These are phyloP conservation scores for Pomacea canaliculata DNA, from an alignment of 2,888 invertebrate genomes.

Conservation along the genomic window DNA sequence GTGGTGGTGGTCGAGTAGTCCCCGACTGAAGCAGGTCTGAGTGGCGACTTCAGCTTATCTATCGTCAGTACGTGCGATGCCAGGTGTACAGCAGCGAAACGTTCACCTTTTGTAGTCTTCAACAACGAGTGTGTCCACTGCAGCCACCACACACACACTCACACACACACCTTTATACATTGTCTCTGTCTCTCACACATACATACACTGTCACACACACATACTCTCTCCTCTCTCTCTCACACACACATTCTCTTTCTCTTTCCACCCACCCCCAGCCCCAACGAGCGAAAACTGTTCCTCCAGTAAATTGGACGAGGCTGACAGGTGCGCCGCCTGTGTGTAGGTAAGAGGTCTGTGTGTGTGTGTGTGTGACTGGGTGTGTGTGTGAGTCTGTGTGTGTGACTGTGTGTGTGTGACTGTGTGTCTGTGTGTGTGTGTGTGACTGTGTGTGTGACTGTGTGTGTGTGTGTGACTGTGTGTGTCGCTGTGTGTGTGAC, in stretches of 20 bases:
- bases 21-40: too few relatives aligned
- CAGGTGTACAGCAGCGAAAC: too few relatives aligned
- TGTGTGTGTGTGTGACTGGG: background rate
- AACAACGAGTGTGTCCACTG: background rate
- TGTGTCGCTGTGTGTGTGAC: background rate
- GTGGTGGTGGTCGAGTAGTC: too few relatives aligned
- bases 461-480: constrained; percentile 14
- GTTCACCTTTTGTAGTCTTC: too few relatives aligned
- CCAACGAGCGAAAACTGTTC: too few relatives aligned
- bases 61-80: too few relatives aligned
- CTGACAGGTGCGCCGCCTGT: too few relatives aligned
- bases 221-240: background rate
- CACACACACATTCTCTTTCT: background rate
- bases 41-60: too few relatives aligned
- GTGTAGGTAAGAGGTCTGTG: too few relatives aligned
- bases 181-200: constrained; percentile 7
- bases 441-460: background rate
- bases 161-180: background rate
- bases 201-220: constrained; percentile 1
- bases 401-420: background rate
- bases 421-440: background rate
- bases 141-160: background rate
- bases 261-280: background rate
- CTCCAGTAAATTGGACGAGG: too few relatives aligned
- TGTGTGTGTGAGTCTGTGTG: too few relatives aligned